phyloP scores from a whole-genome alignment of 2,888 invertebrate species.

The Dicyrtoma fusca region DNA sequence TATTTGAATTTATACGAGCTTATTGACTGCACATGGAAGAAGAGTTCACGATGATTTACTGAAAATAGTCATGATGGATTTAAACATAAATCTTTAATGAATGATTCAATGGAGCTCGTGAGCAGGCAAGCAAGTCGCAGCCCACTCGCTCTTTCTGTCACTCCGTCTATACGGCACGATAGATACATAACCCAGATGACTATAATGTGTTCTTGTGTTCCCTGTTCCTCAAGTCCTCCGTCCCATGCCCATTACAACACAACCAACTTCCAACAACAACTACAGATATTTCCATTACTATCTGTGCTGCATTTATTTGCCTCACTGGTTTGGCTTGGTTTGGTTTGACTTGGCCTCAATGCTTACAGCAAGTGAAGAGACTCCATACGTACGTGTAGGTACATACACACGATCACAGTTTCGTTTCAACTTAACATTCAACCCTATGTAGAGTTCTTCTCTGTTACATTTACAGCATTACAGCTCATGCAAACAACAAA shows the following conservation, averaged over 20 bases:
- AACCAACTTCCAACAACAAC: too few species aligned
- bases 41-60: conserved; percentile 51
- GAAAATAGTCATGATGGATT: conserved; percentile 56
- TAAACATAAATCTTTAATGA: conserved; percentile 54
- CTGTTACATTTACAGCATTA: too few species aligned
- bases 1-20: conserved; percentile 21
- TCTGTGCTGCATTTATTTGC: background rate
- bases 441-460: too few species aligned
- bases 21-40: conserved; percentile 38
- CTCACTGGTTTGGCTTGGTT: too few species aligned
- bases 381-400: too few species aligned
- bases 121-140: conserved; percentile 38
- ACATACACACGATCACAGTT: too few species aligned
- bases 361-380: too few species aligned
- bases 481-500: too few species aligned
- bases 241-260: background rate
- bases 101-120: conserved; percentile 49
- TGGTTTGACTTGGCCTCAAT: too few species aligned
- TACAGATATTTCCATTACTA: background rate
- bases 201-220: background rate
- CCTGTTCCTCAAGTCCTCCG: background rate
- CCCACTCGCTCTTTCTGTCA: conserved; percentile 18
- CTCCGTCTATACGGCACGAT: background rate
- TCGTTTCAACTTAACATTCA: too few species aligned
- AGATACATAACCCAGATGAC: background rate